A percentile compares a stretch with the other conserved stretches of the same genome.
Conservation (phyloP, 2,888 invertebrate species). For the Clostera curtula region DNA sequence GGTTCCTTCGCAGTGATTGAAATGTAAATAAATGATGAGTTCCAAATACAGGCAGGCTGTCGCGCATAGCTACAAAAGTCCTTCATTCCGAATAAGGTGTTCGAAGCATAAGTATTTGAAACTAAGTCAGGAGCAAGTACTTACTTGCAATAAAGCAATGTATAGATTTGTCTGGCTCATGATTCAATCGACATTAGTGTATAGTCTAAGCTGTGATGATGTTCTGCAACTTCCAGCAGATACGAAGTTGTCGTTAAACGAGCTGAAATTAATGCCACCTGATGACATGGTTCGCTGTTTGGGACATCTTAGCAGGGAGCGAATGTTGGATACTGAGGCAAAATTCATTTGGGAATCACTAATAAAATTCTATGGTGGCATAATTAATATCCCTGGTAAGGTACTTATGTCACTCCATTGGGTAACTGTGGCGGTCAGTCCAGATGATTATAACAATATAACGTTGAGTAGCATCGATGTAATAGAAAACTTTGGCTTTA, state of each 20-base stretch:
- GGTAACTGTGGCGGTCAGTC: slow-evolving; percentile 59
- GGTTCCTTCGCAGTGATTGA: slow-evolving; percentile 9
- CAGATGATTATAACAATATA: slow-evolving; percentile 66
- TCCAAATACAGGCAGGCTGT: neutral
- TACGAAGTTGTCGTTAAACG: slow-evolving; percentile 24
- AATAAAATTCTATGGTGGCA: slow-evolving; percentile 38
- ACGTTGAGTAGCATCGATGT: slow-evolving; percentile 69
- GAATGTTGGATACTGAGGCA: slow-evolving; percentile 36
- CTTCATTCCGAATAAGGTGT: no score
- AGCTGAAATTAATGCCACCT: slow-evolving; percentile 36
- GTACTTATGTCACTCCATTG: slow-evolving; percentile 55
- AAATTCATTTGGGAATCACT: slow-evolving; percentile 52
- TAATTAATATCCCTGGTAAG: slow-evolving; percentile 54
- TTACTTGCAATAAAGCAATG: no score
- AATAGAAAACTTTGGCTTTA: slow-evolving; percentile 70
- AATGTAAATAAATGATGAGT: slow-evolving; percentile 16
- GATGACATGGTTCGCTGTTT: slow-evolving; percentile 50
- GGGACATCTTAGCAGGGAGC: slow-evolving; percentile 44
- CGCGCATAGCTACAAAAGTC: no score
- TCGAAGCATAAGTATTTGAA: no score
- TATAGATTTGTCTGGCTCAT: no score
- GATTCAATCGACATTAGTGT: no score
- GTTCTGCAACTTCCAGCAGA: slow-evolving; percentile 33
- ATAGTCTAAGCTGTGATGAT: slow-evolving; percentile 38
- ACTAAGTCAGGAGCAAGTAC: no score